phyloP scores from a whole-genome alignment of 2,888 invertebrate genomes.

The Lycia hirtaria region DNA sequence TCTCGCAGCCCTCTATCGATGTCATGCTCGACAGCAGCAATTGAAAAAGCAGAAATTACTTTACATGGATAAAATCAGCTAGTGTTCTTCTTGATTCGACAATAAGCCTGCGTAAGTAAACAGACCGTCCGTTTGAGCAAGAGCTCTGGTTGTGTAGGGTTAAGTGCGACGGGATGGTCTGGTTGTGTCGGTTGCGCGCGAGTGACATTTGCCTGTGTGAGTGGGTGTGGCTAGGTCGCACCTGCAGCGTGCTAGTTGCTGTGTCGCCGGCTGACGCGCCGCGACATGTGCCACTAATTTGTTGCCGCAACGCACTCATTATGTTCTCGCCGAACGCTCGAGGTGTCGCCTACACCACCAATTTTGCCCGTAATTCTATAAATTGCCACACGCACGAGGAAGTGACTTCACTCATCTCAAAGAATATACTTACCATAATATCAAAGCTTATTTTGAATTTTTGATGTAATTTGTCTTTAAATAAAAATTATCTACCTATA shows the following conservation, averaged over 20 bases:
- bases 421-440: conserved; percentile 40
- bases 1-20: too few relatives aligned
- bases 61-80: conserved; percentile 49
- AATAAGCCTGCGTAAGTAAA: conserved; percentile 40
- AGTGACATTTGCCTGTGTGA: conserved; percentile 68
- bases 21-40: conserved; percentile 45
- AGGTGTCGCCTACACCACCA: conserved; percentile 75
- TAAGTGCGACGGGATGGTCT: conserved; percentile 30
- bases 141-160: conserved; percentile 25
- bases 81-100: conserved; percentile 39
- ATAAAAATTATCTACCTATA: too few relatives aligned
- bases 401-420: conserved; percentile 54
- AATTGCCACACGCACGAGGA: conserved; percentile 74
- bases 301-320: conserved; percentile 73
- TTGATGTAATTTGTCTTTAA: too few relatives aligned
- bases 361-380: conserved; percentile 77
- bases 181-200: conserved; percentile 39
- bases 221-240: conserved; percentile 29
- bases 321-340: conserved; percentile 70
- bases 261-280: conserved; percentile 79
- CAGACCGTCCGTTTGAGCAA: conserved; percentile 29
- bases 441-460: too few relatives aligned
- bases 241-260: conserved; percentile 61
- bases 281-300: conserved; percentile 83
- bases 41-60: conserved; percentile 49